Evolutionary conservation across 2,797 vertebrate species (phyloP), one percentile per base, ranked within the genome.

Genomic region (Sorex maritimensis): DNA sequence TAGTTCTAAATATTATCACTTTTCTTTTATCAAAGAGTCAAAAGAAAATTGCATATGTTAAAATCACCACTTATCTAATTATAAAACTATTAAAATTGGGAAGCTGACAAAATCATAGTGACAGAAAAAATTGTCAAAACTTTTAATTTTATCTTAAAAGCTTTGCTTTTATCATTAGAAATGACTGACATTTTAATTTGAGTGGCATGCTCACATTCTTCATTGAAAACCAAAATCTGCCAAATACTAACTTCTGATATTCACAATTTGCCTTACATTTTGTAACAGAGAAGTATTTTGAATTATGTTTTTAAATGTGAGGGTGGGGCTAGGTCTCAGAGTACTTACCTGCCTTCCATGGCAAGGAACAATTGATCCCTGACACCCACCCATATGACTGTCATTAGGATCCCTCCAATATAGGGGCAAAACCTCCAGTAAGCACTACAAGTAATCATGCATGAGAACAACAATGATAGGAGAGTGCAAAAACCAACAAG

Each of bases 81-180:
- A 46, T 26, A 74, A 65, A 82, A 58, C n/a, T 34, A 81, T 78
- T 63, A 81, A 81, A 79, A 30, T 44, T n/a, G 63, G 2, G n/a
- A 85, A 49, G 12, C 24, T 68, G 7, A 14, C 26, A 26, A 83
- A 24, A 21, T 75, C 24, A 14, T 75, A 3, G 2, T 71, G 38
- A 68, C 30, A 67, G 12, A 15, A 28, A 78, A 3, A 9, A 38
- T 82, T 90, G 21, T 79, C 7, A 4, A 72, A 88, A 34, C 24
- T 67, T 88, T 30, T 71, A 49, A 23, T 41, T 73, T 73, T 34
- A 41, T 38, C 3, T 52, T 34, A 58, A 91, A 82, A 74, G 0
- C 7, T 85, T 88, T 34, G 72, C 69, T 63, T 83, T 38, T 91
- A 65, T 34, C 30, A 79, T 52, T 80, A 65, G 49, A 34, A 73